Evolutionary conservation across 2,113 vertebrate genomes (phyloP).

Genomic region (Phalacrocorax brasilianus): DNA sequence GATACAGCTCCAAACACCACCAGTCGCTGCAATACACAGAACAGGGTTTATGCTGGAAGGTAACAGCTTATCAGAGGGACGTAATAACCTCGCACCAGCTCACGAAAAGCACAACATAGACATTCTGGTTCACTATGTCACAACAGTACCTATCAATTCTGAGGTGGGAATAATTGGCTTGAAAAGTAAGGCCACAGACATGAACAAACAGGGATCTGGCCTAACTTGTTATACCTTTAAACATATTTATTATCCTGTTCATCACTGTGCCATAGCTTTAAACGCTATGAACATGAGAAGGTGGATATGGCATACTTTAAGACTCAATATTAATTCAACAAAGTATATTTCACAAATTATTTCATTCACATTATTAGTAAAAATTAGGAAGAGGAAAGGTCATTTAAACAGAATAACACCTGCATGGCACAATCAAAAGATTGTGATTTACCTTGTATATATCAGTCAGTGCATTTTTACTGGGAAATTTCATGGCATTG

Average conservation of each 20-base stretch:
- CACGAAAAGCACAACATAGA: not conserved
- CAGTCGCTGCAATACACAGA: not conserved
- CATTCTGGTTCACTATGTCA: not conserved
- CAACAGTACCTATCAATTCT: not conserved
- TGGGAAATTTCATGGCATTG: slow-evolving; percentile 92
- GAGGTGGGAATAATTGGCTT: not conserved
- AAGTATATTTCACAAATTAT: not conserved
- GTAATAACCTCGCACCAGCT: not conserved
- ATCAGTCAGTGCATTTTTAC: slow-evolving; percentile 88
- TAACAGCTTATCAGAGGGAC: not conserved
- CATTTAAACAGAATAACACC: not conserved
- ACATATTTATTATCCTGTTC: not conserved
- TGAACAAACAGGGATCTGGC: not conserved
- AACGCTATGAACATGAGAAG: accelerated
- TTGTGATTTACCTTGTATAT: slow-evolving; percentile 89
- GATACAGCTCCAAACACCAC: not conserved
- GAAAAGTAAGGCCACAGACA: not conserved
- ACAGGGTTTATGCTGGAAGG: not conserved
- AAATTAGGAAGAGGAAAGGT: not conserved
- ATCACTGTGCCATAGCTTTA: not conserved
- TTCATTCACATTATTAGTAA: not conserved
- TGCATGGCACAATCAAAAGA: not conserved
- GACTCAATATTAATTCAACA: not conserved
- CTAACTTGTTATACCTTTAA: not conserved
- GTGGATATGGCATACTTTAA: not conserved